phyloP scores from a whole-genome alignment of 2,113 vertebrate species.

The Oophaga pumilio region DNA sequence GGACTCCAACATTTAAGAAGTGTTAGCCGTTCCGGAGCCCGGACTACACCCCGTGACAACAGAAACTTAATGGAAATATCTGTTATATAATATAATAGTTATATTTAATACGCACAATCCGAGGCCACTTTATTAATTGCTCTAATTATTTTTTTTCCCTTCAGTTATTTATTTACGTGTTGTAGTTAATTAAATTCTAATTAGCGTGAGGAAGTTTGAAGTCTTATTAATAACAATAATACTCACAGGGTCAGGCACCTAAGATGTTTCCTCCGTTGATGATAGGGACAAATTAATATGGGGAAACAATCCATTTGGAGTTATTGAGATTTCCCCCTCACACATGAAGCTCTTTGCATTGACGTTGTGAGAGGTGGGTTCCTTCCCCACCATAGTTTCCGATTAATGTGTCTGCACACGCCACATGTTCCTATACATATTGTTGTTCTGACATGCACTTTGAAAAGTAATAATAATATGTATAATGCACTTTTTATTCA shows the following conservation, averaged over 20 bases:
- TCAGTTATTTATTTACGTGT: not conserved
- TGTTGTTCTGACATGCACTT: slow-evolving; percentile 14
- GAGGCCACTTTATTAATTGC: not conserved
- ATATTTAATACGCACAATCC: too few relatives aligned
- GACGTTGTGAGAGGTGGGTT: not conserved
- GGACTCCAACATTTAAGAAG: too few relatives aligned
- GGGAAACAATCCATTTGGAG: not conserved
- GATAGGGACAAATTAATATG: slow-evolving; percentile 2
- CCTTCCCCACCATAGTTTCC: not conserved
- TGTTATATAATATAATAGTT: too few relatives aligned
- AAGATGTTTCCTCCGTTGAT: not conserved
- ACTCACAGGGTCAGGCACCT: not conserved
- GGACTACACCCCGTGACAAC: too few relatives aligned
- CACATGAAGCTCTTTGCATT: not conserved
- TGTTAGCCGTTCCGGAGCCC: too few relatives aligned
- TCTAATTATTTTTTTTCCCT: not conserved
- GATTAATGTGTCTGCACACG: not conserved
- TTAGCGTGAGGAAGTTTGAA: not conserved
- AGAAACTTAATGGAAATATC: too few relatives aligned
- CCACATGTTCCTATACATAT: not conserved
- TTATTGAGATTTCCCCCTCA: not conserved
- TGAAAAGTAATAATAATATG: not conserved
- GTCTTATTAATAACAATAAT: not conserved
- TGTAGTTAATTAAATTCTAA: not conserved
- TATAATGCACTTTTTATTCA: not conserved